Base-by-base conservation (phyloP, 2,797 vertebrate genomes). In the Molossus alvarezi region DNA sequence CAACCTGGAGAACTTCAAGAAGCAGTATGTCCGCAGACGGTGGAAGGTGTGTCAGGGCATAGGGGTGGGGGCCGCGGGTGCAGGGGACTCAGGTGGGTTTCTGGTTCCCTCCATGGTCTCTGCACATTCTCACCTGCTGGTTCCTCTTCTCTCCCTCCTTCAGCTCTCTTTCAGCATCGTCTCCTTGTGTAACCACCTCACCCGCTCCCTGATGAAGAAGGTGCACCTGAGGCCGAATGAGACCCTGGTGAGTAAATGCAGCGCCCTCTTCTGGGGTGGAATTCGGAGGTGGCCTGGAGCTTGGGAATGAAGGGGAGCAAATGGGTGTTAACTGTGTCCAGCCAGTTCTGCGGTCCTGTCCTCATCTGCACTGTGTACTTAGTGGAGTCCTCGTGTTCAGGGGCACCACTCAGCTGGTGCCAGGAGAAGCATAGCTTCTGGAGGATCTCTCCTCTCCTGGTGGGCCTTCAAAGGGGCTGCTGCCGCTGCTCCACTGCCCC, bases 1-100 rank as follows among this genome's bases (percentile, higher is more conserved):
- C 97, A 99, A 99, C 98, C 97, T 99, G 98, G 99, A 99, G 97
- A 99, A 99, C 98, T 99, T 99, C 98, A 99, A 98, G 98, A 99
- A 98, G 97, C 99, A 99, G 62, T 99, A 99, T 0, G 99, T 99
- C 94, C 98, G 99, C 71, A 99, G 99, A 87, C 98, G 99, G 51
- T 99, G 99, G 99, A 99, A 99, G 99, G 99, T 99, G 98, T 91
- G 95, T 91, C 37, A 1, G 25, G 60, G 67, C 14, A 13, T 20
- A 1, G 73, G 69, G 45, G 5, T 2, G 18, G 48, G 5, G 27
- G 13, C 20, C 5, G 12, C 0, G 2, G 62, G 20, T 53, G 11
- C 0, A 7, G 20, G 72, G 29, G 25, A 0, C 33, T 5, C 25
- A 5, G 21, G 45, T 0, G 21, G 57, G 9, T 15, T 69, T 55